A percentile compares a stretch with the other conserved stretches of the same genome.
Evolutionary conservation across 2,888 invertebrate species (phyloP).

Genomic region (Uloborus plumipes): DNA sequence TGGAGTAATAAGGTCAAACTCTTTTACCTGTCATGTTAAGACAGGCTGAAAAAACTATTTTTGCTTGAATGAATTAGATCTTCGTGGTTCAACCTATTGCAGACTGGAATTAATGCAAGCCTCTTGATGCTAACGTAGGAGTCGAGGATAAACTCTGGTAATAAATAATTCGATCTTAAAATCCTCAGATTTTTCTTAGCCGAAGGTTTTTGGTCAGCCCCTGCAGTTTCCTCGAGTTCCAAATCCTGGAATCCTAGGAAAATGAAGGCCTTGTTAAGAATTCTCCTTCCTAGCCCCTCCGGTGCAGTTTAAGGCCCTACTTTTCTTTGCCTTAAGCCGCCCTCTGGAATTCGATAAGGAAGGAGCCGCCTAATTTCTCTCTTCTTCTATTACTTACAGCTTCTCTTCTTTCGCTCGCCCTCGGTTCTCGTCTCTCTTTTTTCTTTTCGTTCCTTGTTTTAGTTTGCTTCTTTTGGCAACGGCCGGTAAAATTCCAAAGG

Average conservation of each 20-base stretch:
- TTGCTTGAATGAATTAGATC: too few species aligned
- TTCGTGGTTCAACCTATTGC: too few species aligned
- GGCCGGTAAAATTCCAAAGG: neutral
- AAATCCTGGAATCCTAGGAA: constrained; percentile 21
- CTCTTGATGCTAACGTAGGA: too few species aligned
- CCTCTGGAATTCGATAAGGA: constrained; percentile 39
- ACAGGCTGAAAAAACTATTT: too few species aligned
- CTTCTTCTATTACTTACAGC: constrained; percentile 39
- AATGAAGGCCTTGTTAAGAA: constrained; percentile 47
- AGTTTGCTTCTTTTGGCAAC: neutral
- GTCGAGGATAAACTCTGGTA: too few species aligned
- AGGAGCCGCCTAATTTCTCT: constrained; percentile 45
- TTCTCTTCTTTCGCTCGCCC: constrained; percentile 3
- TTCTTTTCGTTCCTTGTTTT: neutral
- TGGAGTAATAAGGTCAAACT: too few species aligned
- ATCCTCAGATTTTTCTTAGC: too few species aligned
- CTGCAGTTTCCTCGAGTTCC: constrained; percentile 6
- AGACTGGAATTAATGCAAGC: too few species aligned
- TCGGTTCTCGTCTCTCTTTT: neutral
- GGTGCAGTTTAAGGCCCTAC: constrained; percentile 27
- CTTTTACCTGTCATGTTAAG: too few species aligned
- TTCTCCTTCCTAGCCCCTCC: constrained; percentile 34
- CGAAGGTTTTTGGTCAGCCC: constrained; percentile 16
- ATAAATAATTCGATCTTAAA: too few species aligned
- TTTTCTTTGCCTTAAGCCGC: constrained; percentile 8